Evolutionary conservation across 2,113 vertebrate genomes (phyloP).

Genomic region (Muscicapa adusta): DNA sequence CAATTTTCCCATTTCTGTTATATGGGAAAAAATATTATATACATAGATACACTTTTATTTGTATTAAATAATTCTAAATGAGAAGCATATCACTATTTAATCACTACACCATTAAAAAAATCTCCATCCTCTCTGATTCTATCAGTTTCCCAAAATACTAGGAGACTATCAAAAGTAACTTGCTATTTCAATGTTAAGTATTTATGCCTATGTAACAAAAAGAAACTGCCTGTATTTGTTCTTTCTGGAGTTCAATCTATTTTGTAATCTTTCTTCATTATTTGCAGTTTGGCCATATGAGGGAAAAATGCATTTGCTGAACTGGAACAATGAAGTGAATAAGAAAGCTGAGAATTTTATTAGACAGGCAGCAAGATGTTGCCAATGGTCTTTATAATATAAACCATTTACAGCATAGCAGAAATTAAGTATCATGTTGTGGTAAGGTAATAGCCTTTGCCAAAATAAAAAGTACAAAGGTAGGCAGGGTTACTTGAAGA

Average conservation of each 20-base stretch:
- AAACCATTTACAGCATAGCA: not conserved
- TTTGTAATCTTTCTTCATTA: constrained; percentile 16
- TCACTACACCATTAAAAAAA: not conserved
- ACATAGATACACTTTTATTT: not conserved
- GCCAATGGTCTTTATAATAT: not conserved
- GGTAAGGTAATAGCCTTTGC: not conserved
- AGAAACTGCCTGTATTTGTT: not conserved
- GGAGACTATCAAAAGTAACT: not conserved
- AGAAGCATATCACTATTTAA: not conserved
- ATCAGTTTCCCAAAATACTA: not conserved
- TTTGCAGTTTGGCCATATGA: not conserved
- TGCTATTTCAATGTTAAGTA: not conserved
- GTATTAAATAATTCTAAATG: not conserved
- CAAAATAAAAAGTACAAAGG: not conserved
- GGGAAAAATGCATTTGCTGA: not conserved
- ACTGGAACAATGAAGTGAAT: not conserved
- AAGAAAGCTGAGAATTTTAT: not conserved
- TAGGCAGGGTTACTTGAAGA: not conserved
- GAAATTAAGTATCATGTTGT: not conserved
- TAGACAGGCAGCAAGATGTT: not conserved
- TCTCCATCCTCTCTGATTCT: not conserved
- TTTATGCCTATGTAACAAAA: not conserved
- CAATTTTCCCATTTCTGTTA: not conserved
- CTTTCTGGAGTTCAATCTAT: not conserved
- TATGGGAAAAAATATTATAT: not conserved